A percentile compares a stretch with the other conserved stretches of the same genome.
These are phyloP conservation scores for Parasteatoda tepidariorum DNA, from an alignment of 1,140 invertebrate genomes.

Conservation along the genomic window DNA sequence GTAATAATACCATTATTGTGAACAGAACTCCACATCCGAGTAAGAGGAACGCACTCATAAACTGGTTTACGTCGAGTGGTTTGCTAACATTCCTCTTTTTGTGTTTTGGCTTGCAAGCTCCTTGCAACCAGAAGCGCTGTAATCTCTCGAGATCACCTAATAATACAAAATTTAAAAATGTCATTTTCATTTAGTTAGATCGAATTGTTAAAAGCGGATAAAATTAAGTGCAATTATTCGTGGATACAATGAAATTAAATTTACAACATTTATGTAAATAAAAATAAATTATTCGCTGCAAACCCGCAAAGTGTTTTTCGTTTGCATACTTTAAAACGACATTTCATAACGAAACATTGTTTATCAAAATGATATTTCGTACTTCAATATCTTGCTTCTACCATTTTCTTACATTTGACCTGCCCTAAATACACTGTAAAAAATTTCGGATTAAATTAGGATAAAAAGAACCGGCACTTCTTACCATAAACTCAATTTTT, in stretches of 20 bases:
- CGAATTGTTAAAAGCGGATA: background rate
- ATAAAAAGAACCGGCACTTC: no score
- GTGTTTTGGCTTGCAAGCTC: conserved; percentile 92
- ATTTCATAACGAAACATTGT: no score
- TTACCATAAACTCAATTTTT: no score
- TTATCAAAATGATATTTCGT: no score
- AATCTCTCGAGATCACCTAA: conserved; percentile 91
- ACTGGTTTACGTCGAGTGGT: conserved; percentile 95
- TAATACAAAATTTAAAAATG: conserved; percentile 15
- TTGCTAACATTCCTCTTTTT: conserved; percentile 81
- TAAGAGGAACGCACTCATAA: conserved; percentile 96
- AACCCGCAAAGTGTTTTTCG: no score
- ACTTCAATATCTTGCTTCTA: no score
- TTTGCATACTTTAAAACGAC: no score
- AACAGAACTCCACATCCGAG: conserved; percentile 93
- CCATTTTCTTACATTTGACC: no score
- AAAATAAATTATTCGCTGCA: background rate
- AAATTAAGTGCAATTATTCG: background rate
- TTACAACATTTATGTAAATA: background rate
- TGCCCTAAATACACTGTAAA: no score
- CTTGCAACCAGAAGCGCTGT: conserved; percentile 96
- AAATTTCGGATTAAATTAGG: no score
- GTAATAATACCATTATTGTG: conserved; percentile 82
- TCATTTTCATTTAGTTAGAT: background rate
- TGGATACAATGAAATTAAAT: background rate